Conservation (phyloP, 2,113 vertebrate genomes). For the Tauraco erythrolophus region DNA sequence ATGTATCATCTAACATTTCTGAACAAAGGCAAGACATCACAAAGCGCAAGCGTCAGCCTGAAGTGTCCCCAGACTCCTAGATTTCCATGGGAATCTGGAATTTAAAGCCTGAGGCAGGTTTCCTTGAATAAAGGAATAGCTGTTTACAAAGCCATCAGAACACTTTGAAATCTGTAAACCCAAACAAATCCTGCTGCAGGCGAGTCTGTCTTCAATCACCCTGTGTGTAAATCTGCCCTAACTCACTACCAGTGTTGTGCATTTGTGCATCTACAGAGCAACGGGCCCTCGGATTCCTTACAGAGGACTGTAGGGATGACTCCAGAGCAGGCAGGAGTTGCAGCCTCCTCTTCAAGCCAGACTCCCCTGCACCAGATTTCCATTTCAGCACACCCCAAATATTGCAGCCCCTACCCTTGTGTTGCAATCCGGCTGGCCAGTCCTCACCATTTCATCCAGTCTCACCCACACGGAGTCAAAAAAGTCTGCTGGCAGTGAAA, state of each 20-base stretch:
- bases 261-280: not conserved
- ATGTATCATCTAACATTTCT: fast-evolving
- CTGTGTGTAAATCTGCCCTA: not conserved
- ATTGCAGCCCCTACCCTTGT: not conserved
- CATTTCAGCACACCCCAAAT: not conserved
- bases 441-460: not conserved
- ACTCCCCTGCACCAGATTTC: not conserved
- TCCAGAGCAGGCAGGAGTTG: not conserved
- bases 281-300: fast-evolving
- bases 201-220: not conserved
- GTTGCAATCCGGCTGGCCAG: not conserved
- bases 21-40: not conserved
- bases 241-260: not conserved
- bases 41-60: not conserved
- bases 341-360: not conserved
- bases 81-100: not conserved
- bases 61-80: not conserved
- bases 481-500: not conserved
- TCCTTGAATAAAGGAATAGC: not conserved
- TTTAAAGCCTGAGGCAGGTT: not conserved
- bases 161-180: not conserved
- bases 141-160: not conserved
- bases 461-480: not conserved
- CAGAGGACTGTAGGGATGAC: fast-evolving
- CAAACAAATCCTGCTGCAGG: not conserved